Conservation (phyloP, 64 coral and sea anemone genomes). For the Stichodactyla helianthus region DNA sequence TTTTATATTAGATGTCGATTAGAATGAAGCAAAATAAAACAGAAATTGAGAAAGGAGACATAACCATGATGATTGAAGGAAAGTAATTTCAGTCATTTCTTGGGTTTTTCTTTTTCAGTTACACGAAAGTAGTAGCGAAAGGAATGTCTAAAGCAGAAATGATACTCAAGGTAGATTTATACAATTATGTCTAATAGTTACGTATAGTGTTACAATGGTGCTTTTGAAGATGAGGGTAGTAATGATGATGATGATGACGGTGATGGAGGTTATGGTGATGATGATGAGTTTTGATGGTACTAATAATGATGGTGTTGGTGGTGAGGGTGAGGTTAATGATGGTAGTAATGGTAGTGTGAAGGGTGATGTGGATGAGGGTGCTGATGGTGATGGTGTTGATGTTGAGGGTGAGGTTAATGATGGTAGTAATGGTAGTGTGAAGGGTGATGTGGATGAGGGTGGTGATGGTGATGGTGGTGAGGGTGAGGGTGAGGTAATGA, state of each 20-base stretch:
- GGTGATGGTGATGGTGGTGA: background rate
- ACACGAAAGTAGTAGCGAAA: conserved; percentile 94
- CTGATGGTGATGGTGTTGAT: background rate
- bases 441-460: no score
- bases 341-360: background rate
- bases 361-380: background rate
- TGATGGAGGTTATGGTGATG: background rate
- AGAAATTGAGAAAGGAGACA: no score
- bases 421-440: no score
- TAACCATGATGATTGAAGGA: background rate
- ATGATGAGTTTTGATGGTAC: no score
- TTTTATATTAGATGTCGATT: no score
- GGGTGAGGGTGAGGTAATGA: background rate
- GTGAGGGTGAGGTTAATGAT: background rate
- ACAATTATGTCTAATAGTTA: background rate
- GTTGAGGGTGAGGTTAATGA: no score
- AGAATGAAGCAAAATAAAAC: no score
- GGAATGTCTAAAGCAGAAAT: conserved; percentile 99
- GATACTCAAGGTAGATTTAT: conserved; percentile 81
- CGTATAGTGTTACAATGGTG: background rate
- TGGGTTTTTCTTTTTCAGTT: conserved; percentile 53
- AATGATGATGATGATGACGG: no score
- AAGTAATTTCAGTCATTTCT: background rate
- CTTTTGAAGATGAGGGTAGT: background rate
- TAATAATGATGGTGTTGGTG: background rate